Evolutionary conservation across 1,140 invertebrate species (phyloP), one percentile per base, ranked within the genome.

Genomic region (Atta colombica): DNA sequence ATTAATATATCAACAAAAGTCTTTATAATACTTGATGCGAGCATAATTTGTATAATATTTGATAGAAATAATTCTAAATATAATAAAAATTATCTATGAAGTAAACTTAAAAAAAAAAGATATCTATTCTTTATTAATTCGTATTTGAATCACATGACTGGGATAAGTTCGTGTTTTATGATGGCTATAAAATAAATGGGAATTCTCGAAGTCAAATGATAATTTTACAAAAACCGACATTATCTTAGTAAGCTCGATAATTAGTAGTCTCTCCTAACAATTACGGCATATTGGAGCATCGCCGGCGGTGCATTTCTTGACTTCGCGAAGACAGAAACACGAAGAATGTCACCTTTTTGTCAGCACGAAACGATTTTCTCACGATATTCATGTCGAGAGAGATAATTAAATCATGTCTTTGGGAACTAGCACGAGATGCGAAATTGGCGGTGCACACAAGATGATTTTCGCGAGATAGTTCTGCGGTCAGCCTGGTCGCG

Each of bases 331-430:
- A 8, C 55, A 55, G 65, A 71, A 63, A 51, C 55, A 25, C 21
- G 69, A 75, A 75, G 69, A 84, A 75, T 63, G 61, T 84, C 72
- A 14, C 49, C 39, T 49, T 74, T 61, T 84, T 75, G 55, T 18
- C 18, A 16, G 74, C 12, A 12, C 49, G 12, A 45, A 39, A n/a
- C 31, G 80, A 85, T 88, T 81, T 89, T 90, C 89, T 87, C 89
- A 87, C 88, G 85, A 66, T 63, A 35, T 84, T 85, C 66, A 60
- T 21, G 49, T 77, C 49, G 53, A 78, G 45, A 69, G 60, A 86
- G 55, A 89, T 90, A 85, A 90, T 90, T 90, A 90, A 88, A 90
- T n/a, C 80, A 81, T 77, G 88, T 88, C 86, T 90, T 90, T 81
- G 88, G 75, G 86, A 68, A 88, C 80, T 78, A 77, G n/a, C 89